Evolutionary conservation across 2,888 invertebrate genomes (phyloP).

Genomic region (Periphyllus acericola): DNA sequence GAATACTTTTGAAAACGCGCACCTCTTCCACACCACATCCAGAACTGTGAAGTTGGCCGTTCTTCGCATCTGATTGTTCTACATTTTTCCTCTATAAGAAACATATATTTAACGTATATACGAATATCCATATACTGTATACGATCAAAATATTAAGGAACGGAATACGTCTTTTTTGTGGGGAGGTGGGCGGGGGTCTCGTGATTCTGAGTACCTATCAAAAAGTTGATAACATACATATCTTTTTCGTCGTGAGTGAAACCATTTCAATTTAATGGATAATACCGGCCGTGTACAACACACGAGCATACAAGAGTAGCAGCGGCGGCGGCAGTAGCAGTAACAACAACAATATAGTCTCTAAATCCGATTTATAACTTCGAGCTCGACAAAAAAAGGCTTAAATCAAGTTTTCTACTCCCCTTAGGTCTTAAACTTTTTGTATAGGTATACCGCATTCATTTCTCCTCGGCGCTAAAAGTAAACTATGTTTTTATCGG

Average conservation of each 20-base stretch:
- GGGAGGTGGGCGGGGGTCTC: no score
- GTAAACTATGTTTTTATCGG: slow-evolving; percentile 51
- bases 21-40: no score
- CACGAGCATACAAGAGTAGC: background rate
- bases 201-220: no score
- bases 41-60: no score
- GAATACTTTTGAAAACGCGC: no score
- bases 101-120: no score
- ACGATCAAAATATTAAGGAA: no score
- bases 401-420: slow-evolving; percentile 57
- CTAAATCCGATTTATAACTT: slow-evolving; percentile 57
- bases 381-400: slow-evolving; percentile 30
- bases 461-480: slow-evolving; percentile 34
- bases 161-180: no score
- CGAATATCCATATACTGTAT: background rate
- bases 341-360: slow-evolving; percentile 20
- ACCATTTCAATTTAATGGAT: slow-evolving; percentile 40
- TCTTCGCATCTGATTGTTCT: no score
- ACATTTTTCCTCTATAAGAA: no score
- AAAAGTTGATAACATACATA: no score
- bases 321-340: background rate
- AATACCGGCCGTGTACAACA: background rate
- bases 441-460: slow-evolving; percentile 35
- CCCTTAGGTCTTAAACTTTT: slow-evolving; percentile 46
- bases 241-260: no score